These are phyloP conservation scores for Pycnomerus fuliginosus DNA, from an alignment of 2,888 invertebrate species.

Conservation along the genomic window DNA sequence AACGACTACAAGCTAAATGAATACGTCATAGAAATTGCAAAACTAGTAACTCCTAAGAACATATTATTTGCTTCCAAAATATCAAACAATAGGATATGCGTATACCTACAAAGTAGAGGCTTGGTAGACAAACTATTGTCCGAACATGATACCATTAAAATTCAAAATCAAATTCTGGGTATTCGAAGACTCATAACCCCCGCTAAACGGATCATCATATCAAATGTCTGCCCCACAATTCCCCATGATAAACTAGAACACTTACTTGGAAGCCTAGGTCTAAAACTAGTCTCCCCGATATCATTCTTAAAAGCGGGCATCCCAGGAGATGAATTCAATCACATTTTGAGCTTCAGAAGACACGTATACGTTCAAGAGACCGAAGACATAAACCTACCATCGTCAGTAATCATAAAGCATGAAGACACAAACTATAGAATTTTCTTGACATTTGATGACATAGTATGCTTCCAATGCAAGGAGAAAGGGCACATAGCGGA, in stretches of 20 bases:
- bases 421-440: constrained; percentile 1
- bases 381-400: not conserved
- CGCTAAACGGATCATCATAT: constrained; percentile 9
- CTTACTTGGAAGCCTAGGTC: constrained; percentile 2
- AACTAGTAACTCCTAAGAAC: not conserved
- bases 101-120: not conserved
- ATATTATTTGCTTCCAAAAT: constrained; percentile 2
- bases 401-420: not conserved
- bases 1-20: not conserved
- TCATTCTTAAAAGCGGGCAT: constrained; percentile 1
- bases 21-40: not conserved
- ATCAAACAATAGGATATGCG: not conserved
- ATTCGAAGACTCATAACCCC: too few relatives aligned
- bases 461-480: not conserved
- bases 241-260: constrained; percentile 5
- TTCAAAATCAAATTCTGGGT: too few relatives aligned
- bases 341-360: too few relatives aligned
- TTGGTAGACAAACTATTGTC: not conserved
- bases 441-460: constrained; percentile 1
- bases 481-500: not conserved
- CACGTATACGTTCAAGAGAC: not conserved
- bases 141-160: too few relatives aligned
- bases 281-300: not conserved
- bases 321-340: constrained; percentile 1
- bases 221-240: constrained; percentile 15